Percentiles rank a stretch among this genome's conserved stretches.
phyloP scores from a whole-genome alignment of 2,797 vertebrate genomes.

The Acrossocheilus fasciatus region DNA sequence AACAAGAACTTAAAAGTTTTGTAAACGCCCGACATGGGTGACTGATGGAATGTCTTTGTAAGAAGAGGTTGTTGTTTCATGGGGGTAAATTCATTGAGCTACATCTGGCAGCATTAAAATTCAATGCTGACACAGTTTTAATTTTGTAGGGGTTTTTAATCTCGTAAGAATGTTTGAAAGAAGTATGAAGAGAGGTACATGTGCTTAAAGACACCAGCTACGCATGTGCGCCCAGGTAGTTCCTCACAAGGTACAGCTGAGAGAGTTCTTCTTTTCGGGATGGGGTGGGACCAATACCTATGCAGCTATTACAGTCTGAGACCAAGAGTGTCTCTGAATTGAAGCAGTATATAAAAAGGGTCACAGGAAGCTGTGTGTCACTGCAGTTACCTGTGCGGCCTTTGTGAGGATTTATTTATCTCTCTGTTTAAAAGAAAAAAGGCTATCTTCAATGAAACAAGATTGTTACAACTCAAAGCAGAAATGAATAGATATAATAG shows the following conservation, averaged over 20 bases:
- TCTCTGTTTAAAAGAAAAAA: conserved; percentile 45
- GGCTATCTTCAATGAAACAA: conserved; percentile 46
- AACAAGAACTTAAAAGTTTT: conserved; percentile 50
- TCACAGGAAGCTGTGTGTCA: conserved; percentile 31
- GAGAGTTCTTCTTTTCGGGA: conserved; percentile 56
- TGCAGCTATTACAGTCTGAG: conserved; percentile 62
- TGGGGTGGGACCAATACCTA: conserved; percentile 67
- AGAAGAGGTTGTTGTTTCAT: conserved; percentile 46
- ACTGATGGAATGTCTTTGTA: conserved; percentile 49
- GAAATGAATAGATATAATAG: conserved; percentile 37
- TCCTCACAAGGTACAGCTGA: conserved; percentile 62
- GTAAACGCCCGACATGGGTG: conserved; percentile 49
- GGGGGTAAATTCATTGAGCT: conserved; percentile 47
- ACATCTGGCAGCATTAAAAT: conserved; percentile 61
- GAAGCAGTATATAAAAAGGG: conserved; percentile 57
- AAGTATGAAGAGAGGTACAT: conserved; percentile 46
- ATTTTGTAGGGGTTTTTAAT: conserved; percentile 52
- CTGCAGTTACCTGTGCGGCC: conserved; percentile 34
- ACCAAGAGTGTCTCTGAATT: conserved; percentile 49
- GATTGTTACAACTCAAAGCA: conserved; percentile 57
- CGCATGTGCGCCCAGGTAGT: conserved; percentile 43
- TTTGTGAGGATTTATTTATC: conserved; percentile 60
- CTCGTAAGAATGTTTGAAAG: conserved; percentile 45
- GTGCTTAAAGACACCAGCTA: conserved; percentile 43
- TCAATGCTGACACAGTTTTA: conserved; percentile 54